Base-by-base conservation (phyloP, 1,140 invertebrate genomes). In the Pseudobourletiella spinata region DNA sequence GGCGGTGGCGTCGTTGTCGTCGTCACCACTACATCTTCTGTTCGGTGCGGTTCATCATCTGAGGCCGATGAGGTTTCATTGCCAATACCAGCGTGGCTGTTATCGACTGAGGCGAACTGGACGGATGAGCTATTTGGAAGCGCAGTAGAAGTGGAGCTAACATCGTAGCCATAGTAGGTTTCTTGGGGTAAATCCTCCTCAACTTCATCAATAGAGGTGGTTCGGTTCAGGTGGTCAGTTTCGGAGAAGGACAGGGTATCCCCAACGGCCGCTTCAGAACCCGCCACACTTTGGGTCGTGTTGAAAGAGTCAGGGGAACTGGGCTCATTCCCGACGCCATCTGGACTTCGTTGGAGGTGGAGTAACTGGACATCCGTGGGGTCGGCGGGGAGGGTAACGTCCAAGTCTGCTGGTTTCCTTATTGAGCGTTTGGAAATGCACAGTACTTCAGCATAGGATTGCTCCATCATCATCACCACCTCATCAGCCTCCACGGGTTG, bases 281-380 rank as follows among this genome's bases (percentile, higher is more conserved):
- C 68, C n/a, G 68, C 68, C 16, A 70, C 60, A 54, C 65, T 67
- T 32, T 70, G 68, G 61, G 59, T 70, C 26, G 68, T 70, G 51
- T 70, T 70, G 32, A 70, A 58, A 3, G 68, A 70, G 26, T 70
- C 68, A 44, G 68, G 65, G 15, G 62, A 64, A 28, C 64, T 65
- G 2, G 68, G 68, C 30, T 69, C 64, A n/a, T 58, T 63, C 29
- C 28, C 50, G 16, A 39, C n/a, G n/a, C 52, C 52, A 24, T 59
- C 57, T 8, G 43, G 57, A 30, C 61, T 59, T 6, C 57, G 24
- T 56, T 60, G 60, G 26, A 62, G 26, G 28, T 62, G 54, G 8
- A 61, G 48, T 11, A 62, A 30, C 30, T 64, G 56, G 15, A 58
- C 30, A 4, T 60, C 44, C 25, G 42, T 30, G 39, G 22, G 51